Base-by-base conservation (phyloP, 1,140 invertebrate genomes). In the Protaetia brevitarsis region DNA sequence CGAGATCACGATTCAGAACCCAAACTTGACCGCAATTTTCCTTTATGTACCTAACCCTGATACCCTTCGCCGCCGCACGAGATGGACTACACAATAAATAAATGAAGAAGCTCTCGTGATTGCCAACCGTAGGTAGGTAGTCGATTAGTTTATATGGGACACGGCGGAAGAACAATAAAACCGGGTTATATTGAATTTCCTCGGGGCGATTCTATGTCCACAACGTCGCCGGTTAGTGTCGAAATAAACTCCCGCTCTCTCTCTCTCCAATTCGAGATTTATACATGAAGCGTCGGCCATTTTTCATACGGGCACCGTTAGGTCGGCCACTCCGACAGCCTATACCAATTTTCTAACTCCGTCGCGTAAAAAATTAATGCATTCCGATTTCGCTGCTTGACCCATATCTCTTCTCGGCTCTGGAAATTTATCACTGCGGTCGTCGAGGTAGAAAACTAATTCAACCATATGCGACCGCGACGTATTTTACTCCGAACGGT, bases 391-490 rank as follows among this genome's bases (percentile, higher is more conserved):
- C 16, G 41, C 41, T 51, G 41, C 41, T 51, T 51, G 41, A 51
- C 41, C 41, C 41, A 51, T 51, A 51, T 51, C 41, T 51, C 41
- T 51, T 51, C 41, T n/a, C n/a, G n/a, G 10, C 19, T 51, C 26
- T 23, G 41, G 16, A 19, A 23, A 51, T 51, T 51, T 51, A 51
- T 51, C 41, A 51, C 41, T 23, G 41, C 41, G 41, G 41, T 51
- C 41, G 41, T 51, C 41, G 41, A 51, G 41, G 41, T 51, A 51
- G 41, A 51, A 51, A 51, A 51, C 41, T 51, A 51, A 51, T 51
- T 51, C 41, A 51, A 51, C 41, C 41, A 51, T 19, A 51, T 51
- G 41, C 26, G 41, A 51, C 41, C 41, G 41, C 41, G 41, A 19
- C 41, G 41, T 51, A 51, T 51, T 51, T 51, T 23, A 51, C 41